Percentiles rank a stretch among this genome's conserved stretches.
phyloP scores from a whole-genome alignment of 2,888 invertebrate genomes.

The Sylvicola cinctus region DNA sequence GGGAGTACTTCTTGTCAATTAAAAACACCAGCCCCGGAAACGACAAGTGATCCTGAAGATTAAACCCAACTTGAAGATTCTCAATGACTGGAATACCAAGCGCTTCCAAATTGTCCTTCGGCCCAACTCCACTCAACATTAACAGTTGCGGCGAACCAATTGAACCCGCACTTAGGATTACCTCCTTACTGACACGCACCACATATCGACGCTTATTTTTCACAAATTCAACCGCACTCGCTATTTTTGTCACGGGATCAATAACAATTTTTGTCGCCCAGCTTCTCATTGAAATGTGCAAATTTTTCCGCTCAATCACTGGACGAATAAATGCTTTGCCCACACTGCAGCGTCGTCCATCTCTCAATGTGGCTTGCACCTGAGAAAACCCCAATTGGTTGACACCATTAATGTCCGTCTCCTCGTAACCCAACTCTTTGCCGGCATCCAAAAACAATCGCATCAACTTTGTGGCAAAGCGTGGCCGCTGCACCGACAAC shows the following conservation, averaged over 20 bases:
- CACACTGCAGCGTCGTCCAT: constrained; percentile 57
- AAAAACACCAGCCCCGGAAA: constrained; percentile 51
- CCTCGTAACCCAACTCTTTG: constrained; percentile 42
- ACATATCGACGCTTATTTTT: constrained; percentile 33
- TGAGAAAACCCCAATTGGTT: constrained; percentile 42
- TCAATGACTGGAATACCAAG: constrained; percentile 38
- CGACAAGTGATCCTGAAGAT: constrained; percentile 63
- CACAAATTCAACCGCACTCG: constrained; percentile 45
- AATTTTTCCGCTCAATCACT: constrained; percentile 37
- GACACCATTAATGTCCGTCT: constrained; percentile 51
- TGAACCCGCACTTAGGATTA: constrained; percentile 60
- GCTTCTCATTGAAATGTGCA: constrained; percentile 47
- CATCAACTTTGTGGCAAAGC: constrained; percentile 39
- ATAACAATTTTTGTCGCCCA: constrained; percentile 47
- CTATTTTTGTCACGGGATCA: constrained; percentile 34
- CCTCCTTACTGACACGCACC: constrained; percentile 44
- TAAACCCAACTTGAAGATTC: constrained; percentile 56
- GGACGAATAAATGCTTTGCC: constrained; percentile 60
- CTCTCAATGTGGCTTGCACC: constrained; percentile 46
- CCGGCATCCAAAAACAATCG: constrained; percentile 45
- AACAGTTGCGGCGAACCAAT: constrained; percentile 71
- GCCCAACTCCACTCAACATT: constrained; percentile 69
- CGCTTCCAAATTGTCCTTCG: constrained; percentile 34
- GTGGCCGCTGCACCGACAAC: constrained; percentile 43
- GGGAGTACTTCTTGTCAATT: constrained; percentile 43